These are phyloP conservation scores for Tragulus kanchil DNA, from an alignment of 2,113 vertebrate species.

Conservation along the genomic window DNA sequence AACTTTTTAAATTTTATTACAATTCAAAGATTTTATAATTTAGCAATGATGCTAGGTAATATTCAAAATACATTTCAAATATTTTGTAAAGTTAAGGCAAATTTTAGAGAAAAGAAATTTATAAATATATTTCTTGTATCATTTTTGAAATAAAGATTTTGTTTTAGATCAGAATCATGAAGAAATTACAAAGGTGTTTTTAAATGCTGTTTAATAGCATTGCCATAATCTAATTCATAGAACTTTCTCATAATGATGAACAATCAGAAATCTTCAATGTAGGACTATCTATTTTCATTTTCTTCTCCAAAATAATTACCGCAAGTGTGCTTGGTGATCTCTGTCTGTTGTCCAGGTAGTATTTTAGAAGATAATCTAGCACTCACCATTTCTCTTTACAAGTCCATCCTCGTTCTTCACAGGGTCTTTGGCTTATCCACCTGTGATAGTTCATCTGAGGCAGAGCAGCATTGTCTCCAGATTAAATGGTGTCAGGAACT, in stretches of 20 bases:
- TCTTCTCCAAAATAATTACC: too few relatives aligned
- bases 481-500: accelerated
- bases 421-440: not conserved
- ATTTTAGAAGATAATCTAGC: not conserved
- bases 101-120: not conserved
- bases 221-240: not conserved
- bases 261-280: accelerated
- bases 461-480: not conserved
- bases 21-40: not conserved
- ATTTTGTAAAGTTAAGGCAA: not conserved
- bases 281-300: too few relatives aligned
- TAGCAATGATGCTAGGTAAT: not conserved
- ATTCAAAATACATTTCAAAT: not conserved
- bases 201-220: not conserved
- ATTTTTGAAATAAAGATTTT: slow-evolving; percentile 2
- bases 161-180: not conserved
- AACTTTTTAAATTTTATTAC: not conserved
- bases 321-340: too few relatives aligned
- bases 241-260: not conserved
- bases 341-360: not conserved
- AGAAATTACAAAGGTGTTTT: not conserved
- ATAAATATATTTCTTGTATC: not conserved
- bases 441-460: slow-evolving; percentile 26
- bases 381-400: slow-evolving; percentile 27
- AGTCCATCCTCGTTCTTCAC: slow-evolving; percentile 37